Evolutionary conservation across 2,113 vertebrate genomes (phyloP), one percentile per base, ranked within the genome.

Genomic region (Aegithalos caudatus): DNA sequence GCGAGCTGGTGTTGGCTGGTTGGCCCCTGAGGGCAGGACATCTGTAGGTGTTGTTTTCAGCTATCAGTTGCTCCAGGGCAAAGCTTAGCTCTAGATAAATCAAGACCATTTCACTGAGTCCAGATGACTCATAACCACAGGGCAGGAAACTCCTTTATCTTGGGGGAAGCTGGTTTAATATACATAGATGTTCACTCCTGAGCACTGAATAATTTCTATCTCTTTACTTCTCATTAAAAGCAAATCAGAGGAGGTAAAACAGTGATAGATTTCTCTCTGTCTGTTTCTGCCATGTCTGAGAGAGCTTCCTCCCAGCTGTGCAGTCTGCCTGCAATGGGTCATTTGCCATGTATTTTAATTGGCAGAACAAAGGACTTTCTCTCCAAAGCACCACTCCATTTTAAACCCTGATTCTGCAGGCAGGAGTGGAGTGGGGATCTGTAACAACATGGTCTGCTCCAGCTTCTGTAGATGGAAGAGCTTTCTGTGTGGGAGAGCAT

Each of bases 121-220:
- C 91, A 65, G 58, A 88, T 95, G 90, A 96, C 62, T 92, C 92
- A 95, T 73, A 77, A 70, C 87, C 71, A 91, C 81, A 87, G 91
- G 84, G 58, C 90, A 88, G 87, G 81, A 94, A 94, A 54, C 92
- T 45, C 83, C 90, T 95, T 97, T 85, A 91, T 89, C 89, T 92
- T 12, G 6, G 50, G 78, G 78, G 93, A 91, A 87, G 84, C 25
- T 1, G 0, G 67, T 90, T 85, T 95, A 83, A 87, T 90, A 50
- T 27, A 91, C 85, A 90, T 86, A 50, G 74, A 85, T 90, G 66
- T 58, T 91, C 71, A 54, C 93, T 95, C 91, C 73, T 69, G 84
- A 73, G 66, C 71, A 35, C 78, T 29, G 81, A 94, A 91, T 94
- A 72, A 88, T 95, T 95, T 92, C 94, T 12, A 4, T 93, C 35